Evolutionary conservation across 1,140 invertebrate species (phyloP).

Genomic region (Tachypleus tridentatus): DNA sequence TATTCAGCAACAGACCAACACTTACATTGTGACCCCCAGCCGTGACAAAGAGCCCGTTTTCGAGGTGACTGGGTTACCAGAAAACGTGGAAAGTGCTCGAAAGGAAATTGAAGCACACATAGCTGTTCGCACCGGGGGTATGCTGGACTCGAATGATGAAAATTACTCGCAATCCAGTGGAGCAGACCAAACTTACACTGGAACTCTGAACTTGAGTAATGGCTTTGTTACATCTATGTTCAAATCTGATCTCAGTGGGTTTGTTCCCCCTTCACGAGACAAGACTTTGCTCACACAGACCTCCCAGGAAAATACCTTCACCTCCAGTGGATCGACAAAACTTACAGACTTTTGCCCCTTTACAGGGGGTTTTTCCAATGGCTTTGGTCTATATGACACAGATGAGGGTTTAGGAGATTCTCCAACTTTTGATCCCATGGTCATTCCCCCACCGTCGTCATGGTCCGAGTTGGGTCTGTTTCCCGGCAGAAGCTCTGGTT

Average conservation of each 20-base stretch:
- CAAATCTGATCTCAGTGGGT: constrained; percentile 27
- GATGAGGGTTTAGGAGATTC: constrained; percentile 39
- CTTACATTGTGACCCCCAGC: constrained; percentile 97
- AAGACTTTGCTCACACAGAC: constrained; percentile 28
- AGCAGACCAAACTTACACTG: constrained; percentile 27
- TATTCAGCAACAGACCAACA: constrained; percentile 97
- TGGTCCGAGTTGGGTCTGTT: constrained; percentile 31
- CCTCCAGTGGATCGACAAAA: constrained; percentile 18
- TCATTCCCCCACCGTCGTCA: constrained; percentile 25
- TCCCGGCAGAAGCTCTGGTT: background rate
- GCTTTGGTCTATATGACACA: constrained; percentile 33
- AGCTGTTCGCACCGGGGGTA: constrained; percentile 77
- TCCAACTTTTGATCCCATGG: constrained; percentile 36
- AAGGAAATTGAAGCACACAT: constrained; percentile 97
- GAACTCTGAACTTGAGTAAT: constrained; percentile 15
- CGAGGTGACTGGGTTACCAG: constrained; percentile 92
- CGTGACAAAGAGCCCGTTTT: constrained; percentile 98
- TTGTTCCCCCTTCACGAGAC: constrained; percentile 20
- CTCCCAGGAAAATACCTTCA: constrained; percentile 15
- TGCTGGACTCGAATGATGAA: constrained; percentile 19
- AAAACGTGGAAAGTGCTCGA: constrained; percentile 89
- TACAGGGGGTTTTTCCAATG: constrained; percentile 20
- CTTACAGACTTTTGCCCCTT: constrained; percentile 25
- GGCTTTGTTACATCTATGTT: constrained; percentile 23
- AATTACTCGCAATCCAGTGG: constrained; percentile 33